Conservation (phyloP, 2,888 invertebrate species). For the Apodemia zela region DNA sequence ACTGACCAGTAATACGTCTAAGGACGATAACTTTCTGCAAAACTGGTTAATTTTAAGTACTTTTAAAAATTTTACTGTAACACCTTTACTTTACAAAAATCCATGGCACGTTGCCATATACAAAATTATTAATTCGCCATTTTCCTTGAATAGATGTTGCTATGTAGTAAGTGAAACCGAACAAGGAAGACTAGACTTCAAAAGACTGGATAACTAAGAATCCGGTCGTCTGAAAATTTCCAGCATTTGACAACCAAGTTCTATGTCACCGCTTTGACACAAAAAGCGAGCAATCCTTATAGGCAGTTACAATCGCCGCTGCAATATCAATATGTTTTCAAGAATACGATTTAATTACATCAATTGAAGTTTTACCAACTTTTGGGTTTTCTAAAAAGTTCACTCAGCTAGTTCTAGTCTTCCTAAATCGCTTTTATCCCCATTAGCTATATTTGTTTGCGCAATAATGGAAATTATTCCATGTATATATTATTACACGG, state of each 20-base stretch:
- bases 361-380: too few relatives aligned
- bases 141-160: constrained; percentile 1
- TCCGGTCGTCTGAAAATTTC: too few relatives aligned
- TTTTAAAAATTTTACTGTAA: constrained; percentile 20
- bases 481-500: neutral
- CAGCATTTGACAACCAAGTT: too few relatives aligned
- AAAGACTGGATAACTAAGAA: neutral
- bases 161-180: neutral
- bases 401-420: neutral
- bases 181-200: neutral
- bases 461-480: too few relatives aligned
- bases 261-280: too few relatives aligned
- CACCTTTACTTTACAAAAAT: neutral
- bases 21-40: neutral
- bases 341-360: neutral
- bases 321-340: neutral
- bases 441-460: too few relatives aligned
- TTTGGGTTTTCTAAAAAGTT: too few relatives aligned
- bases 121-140: neutral
- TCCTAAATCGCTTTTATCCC: too few relatives aligned
- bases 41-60: constrained; percentile 29
- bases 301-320: neutral
- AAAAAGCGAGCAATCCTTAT: too few relatives aligned
- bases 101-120: neutral
- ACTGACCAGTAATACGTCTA: constrained; percentile 20